A percentile compares a stretch with the other conserved stretches of the same genome.
phyloP scores from a whole-genome alignment of 1,140 invertebrate species.

The Drosophila ohnishii region DNA sequence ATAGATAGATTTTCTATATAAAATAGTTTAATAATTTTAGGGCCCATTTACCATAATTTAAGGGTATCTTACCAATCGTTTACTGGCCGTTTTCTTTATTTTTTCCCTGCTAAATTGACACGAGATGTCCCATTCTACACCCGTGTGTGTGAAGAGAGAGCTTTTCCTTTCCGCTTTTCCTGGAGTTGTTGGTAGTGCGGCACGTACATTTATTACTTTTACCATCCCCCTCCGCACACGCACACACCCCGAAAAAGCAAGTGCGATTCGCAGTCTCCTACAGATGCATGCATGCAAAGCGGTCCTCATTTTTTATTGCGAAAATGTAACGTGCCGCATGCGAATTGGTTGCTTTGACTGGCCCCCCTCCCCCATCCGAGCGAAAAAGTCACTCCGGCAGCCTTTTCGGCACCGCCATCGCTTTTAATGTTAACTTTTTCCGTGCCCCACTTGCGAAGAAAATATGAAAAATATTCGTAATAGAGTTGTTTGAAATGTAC shows the following conservation, averaged over 20 bases:
- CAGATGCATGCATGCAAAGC: slow-evolving; percentile 79
- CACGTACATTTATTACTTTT: slow-evolving; percentile 79
- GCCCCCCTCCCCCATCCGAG: slow-evolving; percentile 3
- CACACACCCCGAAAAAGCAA: slow-evolving; percentile 16
- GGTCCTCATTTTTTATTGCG: slow-evolving; percentile 79
- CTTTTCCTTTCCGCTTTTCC: slow-evolving; percentile 48
- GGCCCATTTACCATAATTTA: too few species aligned
- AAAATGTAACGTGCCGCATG: slow-evolving; percentile 80
- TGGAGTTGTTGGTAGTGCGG: slow-evolving; percentile 54
- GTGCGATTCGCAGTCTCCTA: slow-evolving; percentile 43
- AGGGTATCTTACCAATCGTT: slow-evolving; percentile 1
- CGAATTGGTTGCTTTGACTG: slow-evolving; percentile 75
- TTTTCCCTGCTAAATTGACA: slow-evolving; percentile 69
- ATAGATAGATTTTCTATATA: neutral
- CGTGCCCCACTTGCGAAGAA: slow-evolving; percentile 58
- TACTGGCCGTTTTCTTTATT: neutral
- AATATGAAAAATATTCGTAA: slow-evolving; percentile 82
- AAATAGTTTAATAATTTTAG: too few species aligned
- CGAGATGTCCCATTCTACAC: slow-evolving; percentile 32
- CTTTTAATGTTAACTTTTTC: slow-evolving; percentile 77
- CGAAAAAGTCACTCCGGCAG: slow-evolving; percentile 31
- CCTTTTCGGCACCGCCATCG: slow-evolving; percentile 69
- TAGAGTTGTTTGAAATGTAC: slow-evolving; percentile 82
- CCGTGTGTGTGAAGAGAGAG: slow-evolving; percentile 12
- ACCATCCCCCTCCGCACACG: slow-evolving; percentile 13